Base-by-base conservation (phyloP, 2,888 invertebrate species). In the Eristalis tenax region DNA sequence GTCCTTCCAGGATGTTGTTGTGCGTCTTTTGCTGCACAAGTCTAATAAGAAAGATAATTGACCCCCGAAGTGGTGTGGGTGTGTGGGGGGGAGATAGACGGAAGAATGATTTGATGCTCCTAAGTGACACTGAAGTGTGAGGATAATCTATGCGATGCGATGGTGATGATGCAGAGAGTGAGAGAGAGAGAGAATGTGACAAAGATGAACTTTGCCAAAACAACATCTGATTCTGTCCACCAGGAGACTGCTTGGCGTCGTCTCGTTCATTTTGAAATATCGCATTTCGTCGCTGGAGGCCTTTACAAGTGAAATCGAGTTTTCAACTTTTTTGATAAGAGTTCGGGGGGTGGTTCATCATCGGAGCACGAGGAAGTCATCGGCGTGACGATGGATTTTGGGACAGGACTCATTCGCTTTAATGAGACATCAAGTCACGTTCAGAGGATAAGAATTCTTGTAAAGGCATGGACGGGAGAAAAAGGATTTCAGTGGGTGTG, bases 1-100 rank as follows among this genome's bases (percentile, higher is more conserved):
- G 69, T 74, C 65, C 22, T 65, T 38, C 40, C 35, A 66, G 56
- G 50, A 50, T 50, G n/a, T 22, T n/a, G n/a, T n/a, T 50, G 50
- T 50, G 8, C 18, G 18, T 50, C 18, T 50, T 50, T n/a, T 50
- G 50, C 50, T 18, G 50, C 50, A 50, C 50, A 38, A 38, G 13
- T 38, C 38, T 38, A 38, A 38, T 38, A 50, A 50, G 50, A 50
- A 50, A 50, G 8, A 50, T 50, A 50, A 50, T 50, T 50, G 50
- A 18, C 50, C 43, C 13, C 13, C 15, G 40, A 4, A 11, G 11
- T 11, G 38, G 11, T 6, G 13, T 40, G 38, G 4, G 13, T 11
- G 38, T 1, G 13, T 11, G n/a, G 43, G n/a, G n/a, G 15, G n/a
- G 5, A 11, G 40, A 3, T 15, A n/a, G 15, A 43, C 43, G 43